phyloP scores from a whole-genome alignment of 2,113 vertebrate genomes.

The Plecturocebus donacophilus region DNA sequence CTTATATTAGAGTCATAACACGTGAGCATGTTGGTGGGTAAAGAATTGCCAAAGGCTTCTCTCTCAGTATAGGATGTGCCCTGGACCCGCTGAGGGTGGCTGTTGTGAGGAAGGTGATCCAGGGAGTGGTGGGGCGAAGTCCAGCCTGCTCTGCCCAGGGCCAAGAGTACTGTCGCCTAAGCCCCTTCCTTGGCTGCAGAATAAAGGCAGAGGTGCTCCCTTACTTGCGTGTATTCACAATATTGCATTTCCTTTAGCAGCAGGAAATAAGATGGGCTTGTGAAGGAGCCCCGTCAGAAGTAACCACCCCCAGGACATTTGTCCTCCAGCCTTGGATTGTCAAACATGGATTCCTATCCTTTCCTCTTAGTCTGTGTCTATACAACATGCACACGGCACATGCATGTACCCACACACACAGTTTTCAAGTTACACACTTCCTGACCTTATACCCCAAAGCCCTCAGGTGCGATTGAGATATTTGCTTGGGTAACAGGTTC shows the following conservation, averaged over 20 bases:
- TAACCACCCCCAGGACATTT: too few relatives aligned
- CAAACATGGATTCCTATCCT: neutral
- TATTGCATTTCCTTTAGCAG: neutral
- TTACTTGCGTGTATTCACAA: neutral
- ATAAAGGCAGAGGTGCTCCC: too few relatives aligned
- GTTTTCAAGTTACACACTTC: neutral
- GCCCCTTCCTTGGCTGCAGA: too few relatives aligned
- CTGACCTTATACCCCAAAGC: too few relatives aligned
- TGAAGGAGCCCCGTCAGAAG: neutral
- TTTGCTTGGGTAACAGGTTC: neutral
- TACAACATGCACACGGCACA: accelerated
- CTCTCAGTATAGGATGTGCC: neutral
- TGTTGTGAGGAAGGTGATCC: neutral
- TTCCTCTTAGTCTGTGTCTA: neutral
- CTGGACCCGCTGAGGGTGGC: neutral
- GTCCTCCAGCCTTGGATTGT: neutral
- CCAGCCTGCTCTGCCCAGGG: too few relatives aligned
- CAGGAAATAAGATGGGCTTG: neutral
- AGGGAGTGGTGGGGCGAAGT: accelerated
- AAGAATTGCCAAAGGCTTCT: neutral
- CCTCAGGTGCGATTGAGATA: neutral
- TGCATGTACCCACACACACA: too few relatives aligned
- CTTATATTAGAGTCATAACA: neutral
- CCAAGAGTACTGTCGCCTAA: accelerated
- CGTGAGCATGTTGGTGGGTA: neutral